Base-by-base conservation (phyloP, 2,113 vertebrate species). In the Bettongia penicillata region DNA sequence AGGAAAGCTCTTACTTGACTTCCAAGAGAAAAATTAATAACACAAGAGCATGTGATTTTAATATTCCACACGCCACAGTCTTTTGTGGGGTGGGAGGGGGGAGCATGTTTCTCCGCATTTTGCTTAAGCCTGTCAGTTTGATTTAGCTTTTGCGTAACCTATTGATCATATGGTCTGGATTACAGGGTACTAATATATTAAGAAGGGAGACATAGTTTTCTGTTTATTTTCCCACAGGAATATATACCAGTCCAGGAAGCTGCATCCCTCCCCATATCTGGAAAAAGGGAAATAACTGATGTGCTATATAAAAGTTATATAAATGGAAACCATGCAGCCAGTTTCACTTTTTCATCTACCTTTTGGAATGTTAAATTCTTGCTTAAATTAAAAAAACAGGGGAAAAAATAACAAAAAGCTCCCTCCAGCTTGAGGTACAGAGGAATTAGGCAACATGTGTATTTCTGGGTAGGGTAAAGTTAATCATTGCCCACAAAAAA, bases 111-210 rank as follows among this genome's bases (percentile, higher is more conserved):
- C 98, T 98, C 96, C 55, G 94, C 93, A 47, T 97, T 98, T 98
- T 98, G 98, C 97, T 84, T 96, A 97, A 97, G 97, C 96, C 96
- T 98, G 98, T 98, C 98, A 98, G 97, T 98, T 97, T 98, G 96
- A 95, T 98, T 99, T 98, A 98, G 98, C 98, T 98, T 98, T 98
- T 98, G 55, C 97, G 90, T 89, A 96, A 95, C 97, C 98, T 98
- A 98, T 98, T 98, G 98, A 98, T 99, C 98, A 98, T 98, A 98
- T 98, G 98, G 98, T 98, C 97, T 96, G 19, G 96, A 98, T 99
- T 99, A 98, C 0, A 92, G 95, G 96, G 96, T 96, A 98, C 97
- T 98, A 98, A 98, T 98, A 96, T 95, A 96, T 97, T 98, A 97
- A 95, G 97, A 97, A 98, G 95, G 93, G 97, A 98, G 97, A 97